Percentiles rank a stretch among this genome's conserved stretches.
These are phyloP conservation scores for Gephyroberyx darwinii DNA, from an alignment of 2,797 vertebrate species.

Conservation along the genomic window DNA sequence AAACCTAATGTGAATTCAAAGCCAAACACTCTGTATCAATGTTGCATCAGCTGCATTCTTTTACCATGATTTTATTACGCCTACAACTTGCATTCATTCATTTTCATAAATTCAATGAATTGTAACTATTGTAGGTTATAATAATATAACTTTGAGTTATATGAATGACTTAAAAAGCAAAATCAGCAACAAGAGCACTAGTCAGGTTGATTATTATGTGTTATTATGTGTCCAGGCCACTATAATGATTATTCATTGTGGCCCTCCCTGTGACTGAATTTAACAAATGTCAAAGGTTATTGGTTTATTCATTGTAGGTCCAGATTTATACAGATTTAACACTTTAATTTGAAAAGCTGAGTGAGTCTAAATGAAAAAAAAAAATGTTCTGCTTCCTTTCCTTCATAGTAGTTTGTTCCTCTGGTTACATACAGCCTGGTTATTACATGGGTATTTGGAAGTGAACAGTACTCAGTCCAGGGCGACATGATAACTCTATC, in stretches of 20 bases:
- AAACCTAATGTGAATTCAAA: too few relatives aligned
- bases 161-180: too few relatives aligned
- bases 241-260: too few relatives aligned
- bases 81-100: background rate
- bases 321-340: background rate
- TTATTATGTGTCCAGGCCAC: too few relatives aligned
- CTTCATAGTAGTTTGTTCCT: background rate
- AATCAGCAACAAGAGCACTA: too few relatives aligned
- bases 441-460: background rate
- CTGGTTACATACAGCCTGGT: background rate
- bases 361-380: too few relatives aligned
- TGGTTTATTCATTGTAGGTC: background rate
- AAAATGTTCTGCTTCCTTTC: background rate
- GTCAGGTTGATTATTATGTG: too few relatives aligned
- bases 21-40: too few relatives aligned
- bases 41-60: background rate
- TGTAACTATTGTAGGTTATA: too few relatives aligned
- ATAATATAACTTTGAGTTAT: too few relatives aligned
- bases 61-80: conserved; percentile 26
- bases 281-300: background rate
- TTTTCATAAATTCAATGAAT: too few relatives aligned
- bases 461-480: conserved; percentile 8
- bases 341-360: background rate
- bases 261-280: background rate
- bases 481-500: background rate